Conservation (phyloP, 1,140 invertebrate genomes). For the Leptinotarsa defecta region DNA sequence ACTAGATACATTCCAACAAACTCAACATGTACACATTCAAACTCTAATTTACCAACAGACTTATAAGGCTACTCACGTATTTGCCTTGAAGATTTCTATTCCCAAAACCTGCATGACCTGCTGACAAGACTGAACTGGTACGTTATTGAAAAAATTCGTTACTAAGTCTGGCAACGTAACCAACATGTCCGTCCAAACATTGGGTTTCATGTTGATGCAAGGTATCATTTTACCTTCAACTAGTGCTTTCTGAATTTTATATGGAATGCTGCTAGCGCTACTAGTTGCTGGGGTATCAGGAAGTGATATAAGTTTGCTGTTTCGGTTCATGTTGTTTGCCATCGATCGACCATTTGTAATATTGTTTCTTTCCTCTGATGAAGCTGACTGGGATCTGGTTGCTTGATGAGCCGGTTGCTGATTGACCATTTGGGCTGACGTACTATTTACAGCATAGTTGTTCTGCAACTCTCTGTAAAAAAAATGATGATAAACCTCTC, state of each 20-base stretch:
- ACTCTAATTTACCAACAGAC: no score
- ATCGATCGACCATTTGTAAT: slow-evolving; percentile 59
- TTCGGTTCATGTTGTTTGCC: slow-evolving; percentile 41
- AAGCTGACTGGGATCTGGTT: slow-evolving; percentile 37
- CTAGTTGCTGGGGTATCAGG: slow-evolving; percentile 62
- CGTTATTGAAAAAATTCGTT: slow-evolving; percentile 76
- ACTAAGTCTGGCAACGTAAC: slow-evolving; percentile 83
- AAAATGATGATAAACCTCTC: neutral
- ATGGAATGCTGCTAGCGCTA: slow-evolving; percentile 67
- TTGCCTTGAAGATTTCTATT: slow-evolving; percentile 78
- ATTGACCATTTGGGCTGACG: slow-evolving; percentile 47
- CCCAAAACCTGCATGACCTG: slow-evolving; percentile 78
- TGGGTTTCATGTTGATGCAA: slow-evolving; percentile 85
- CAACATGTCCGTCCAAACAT: slow-evolving; percentile 76
- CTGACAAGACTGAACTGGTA: slow-evolving; percentile 72
- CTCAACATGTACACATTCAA: no score
- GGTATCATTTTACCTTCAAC: slow-evolving; percentile 80
- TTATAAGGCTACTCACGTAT: slow-evolving; percentile 67
- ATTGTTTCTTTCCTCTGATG: slow-evolving; percentile 35
- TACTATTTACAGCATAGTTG: slow-evolving; percentile 36
- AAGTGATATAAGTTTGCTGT: slow-evolving; percentile 64
- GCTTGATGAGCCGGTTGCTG: slow-evolving; percentile 53
- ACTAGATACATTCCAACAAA: no score
- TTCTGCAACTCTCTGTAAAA: slow-evolving; percentile 36
- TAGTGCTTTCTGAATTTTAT: slow-evolving; percentile 76